phyloP scores from a whole-genome alignment of 2,797 vertebrate species.

The Neostethus bicornis region DNA sequence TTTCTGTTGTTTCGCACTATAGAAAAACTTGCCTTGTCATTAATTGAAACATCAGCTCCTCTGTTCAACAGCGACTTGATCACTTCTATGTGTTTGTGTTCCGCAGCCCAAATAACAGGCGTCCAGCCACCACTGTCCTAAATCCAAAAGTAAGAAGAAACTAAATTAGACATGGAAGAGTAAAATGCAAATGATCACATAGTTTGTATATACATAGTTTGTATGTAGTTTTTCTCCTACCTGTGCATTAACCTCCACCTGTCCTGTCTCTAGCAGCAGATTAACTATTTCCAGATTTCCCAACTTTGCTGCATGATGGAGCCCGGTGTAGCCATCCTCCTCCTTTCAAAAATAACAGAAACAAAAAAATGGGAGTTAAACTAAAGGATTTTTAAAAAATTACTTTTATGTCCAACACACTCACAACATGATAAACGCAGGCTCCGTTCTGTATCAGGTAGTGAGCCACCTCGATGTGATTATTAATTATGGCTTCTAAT shows the following conservation, averaged over 20 bases:
- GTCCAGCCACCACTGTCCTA: constrained; percentile 95
- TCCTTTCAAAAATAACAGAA: constrained; percentile 75
- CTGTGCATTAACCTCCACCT: constrained; percentile 92
- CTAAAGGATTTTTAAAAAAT: not conserved
- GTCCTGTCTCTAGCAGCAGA: constrained; percentile 89
- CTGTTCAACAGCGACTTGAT: constrained; percentile 89
- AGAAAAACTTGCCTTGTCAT: constrained; percentile 85
- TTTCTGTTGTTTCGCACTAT: not conserved
- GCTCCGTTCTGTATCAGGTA: constrained; percentile 87
- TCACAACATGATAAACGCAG: constrained; percentile 87
- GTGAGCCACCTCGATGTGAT: constrained; percentile 84
- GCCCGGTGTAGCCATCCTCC: constrained; percentile 91
- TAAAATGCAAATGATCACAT: not conserved
- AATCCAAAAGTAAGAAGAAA: constrained; percentile 11
- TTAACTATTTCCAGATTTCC: constrained; percentile 88
- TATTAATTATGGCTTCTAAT: constrained; percentile 89
- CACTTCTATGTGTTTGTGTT: constrained; percentile 89
- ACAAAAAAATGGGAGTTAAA: not conserved
- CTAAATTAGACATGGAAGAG: not conserved
- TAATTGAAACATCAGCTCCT: constrained; percentile 89
- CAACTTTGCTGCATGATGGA: constrained; percentile 92
- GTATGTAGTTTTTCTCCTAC: constrained; percentile 54
- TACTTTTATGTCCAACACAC: constrained; percentile 3
- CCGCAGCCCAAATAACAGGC: constrained; percentile 94
- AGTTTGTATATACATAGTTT: not conserved